Percentiles rank a stretch among this genome's conserved stretches.
Conservation (phyloP, 1,140 invertebrate species). For the Cydia strobilella region DNA sequence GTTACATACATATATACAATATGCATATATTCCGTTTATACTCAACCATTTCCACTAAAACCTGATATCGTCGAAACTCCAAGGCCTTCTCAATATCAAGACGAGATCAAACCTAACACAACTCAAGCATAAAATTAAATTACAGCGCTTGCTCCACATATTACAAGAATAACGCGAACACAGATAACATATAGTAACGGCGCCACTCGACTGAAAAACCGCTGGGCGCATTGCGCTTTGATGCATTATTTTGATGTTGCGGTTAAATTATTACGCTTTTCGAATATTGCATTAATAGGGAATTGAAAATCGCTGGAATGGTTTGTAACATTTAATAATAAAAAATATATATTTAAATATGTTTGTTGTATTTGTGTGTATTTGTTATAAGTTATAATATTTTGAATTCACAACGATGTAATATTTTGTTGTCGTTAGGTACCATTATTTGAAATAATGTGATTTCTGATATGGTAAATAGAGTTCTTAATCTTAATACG, state of each 20-base stretch:
- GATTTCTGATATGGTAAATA: too few relatives aligned
- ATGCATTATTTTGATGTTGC: not conserved
- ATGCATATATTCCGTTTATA: too few relatives aligned
- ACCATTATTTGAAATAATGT: not conserved
- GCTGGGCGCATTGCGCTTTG: constrained; percentile 9
- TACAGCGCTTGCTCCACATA: constrained; percentile 12
- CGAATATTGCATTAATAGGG: not conserved
- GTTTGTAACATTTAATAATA: not conserved
- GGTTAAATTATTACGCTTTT: not conserved
- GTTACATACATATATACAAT: too few relatives aligned
- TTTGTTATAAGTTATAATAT: not conserved
- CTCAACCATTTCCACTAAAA: too few relatives aligned
- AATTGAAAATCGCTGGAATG: not conserved
- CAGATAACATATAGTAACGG: not conserved
- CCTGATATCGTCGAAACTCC: not conserved
- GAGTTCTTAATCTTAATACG: too few relatives aligned
- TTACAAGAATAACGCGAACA: constrained; percentile 7
- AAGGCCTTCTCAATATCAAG: constrained; percentile 4
- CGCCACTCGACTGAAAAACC: constrained; percentile 16
- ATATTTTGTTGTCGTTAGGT: not conserved
- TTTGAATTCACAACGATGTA: not conserved
- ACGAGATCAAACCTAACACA: not conserved
- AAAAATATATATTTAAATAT: too few relatives aligned
- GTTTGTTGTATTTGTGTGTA: too few relatives aligned
- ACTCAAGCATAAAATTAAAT: constrained; percentile 22